Conservation (phyloP, 1,140 invertebrate species). For the Araneus ventricosus region DNA sequence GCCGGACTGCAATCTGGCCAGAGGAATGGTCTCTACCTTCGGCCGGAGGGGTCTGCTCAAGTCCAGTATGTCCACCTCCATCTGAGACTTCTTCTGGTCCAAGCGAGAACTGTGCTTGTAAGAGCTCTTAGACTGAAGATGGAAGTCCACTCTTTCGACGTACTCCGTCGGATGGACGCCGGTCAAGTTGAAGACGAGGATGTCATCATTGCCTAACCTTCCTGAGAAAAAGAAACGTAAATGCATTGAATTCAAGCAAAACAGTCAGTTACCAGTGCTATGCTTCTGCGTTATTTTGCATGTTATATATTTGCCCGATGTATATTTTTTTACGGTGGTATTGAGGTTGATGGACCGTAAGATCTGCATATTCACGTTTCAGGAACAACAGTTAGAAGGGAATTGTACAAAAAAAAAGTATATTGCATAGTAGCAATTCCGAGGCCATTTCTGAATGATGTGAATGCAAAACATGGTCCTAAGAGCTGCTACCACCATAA, state of each 20-base stretch:
- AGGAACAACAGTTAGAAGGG: too few relatives aligned
- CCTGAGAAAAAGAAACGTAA: conserved; percentile 37
- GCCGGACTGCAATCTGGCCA: conserved; percentile 75
- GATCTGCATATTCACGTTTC: too few relatives aligned
- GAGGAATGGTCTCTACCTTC: conserved; percentile 77
- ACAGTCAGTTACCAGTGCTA: too few relatives aligned
- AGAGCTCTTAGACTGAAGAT: conserved; percentile 78
- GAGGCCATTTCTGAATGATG: too few relatives aligned
- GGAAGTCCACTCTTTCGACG: conserved; percentile 79
- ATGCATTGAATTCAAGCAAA: neutral
- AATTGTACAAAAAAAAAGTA: too few relatives aligned
- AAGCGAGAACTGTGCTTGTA: conserved; percentile 73
- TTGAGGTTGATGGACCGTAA: too few relatives aligned
- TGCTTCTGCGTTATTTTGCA: too few relatives aligned
- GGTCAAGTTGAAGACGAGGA: conserved; percentile 80
- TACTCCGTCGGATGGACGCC: conserved; percentile 78
- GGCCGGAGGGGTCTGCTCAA: conserved; percentile 77
- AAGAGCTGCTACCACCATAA: too few relatives aligned
- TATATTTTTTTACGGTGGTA: too few relatives aligned
- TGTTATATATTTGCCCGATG: too few relatives aligned
- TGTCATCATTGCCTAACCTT: conserved; percentile 54
- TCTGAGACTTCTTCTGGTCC: conserved; percentile 66
- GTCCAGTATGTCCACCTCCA: conserved; percentile 78
- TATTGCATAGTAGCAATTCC: too few relatives aligned
- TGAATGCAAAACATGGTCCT: too few relatives aligned